Percentiles rank a stretch among this genome's conserved stretches.
Evolutionary conservation across 2,888 invertebrate species (phyloP).

Genomic region (Drosophila sordidapex): DNA sequence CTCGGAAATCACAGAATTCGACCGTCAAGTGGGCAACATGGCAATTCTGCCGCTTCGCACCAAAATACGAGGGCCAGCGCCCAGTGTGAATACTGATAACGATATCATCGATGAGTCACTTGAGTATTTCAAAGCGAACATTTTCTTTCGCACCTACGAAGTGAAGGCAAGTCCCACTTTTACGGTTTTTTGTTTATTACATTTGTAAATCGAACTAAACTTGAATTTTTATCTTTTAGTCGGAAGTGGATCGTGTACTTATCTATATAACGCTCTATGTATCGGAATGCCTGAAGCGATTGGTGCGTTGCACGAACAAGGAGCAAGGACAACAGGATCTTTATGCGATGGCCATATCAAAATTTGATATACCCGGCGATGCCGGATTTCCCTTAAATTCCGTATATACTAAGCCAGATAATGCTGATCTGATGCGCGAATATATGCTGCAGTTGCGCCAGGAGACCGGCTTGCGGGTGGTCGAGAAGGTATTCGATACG

Average conservation of each 20-base stretch:
- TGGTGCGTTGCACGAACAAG: constrained; percentile 96
- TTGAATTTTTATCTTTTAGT: constrained; percentile 86
- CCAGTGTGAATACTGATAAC: constrained; percentile 88
- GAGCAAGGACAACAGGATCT: constrained; percentile 97
- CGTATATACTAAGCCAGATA: constrained; percentile 95
- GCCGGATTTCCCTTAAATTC: constrained; percentile 97
- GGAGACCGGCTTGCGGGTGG: constrained; percentile 95
- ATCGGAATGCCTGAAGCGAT: constrained; percentile 97
- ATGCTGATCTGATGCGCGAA: constrained; percentile 95
- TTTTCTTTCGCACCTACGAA: constrained; percentile 99
- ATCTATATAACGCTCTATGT: constrained; percentile 99
- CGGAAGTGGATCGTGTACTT: constrained; percentile 97
- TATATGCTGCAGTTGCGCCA: constrained; percentile 97
- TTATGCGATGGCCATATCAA: constrained; percentile 96
- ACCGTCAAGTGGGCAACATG: constrained; percentile 94
- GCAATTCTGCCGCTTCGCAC: constrained; percentile 96
- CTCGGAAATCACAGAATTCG: constrained; percentile 92
- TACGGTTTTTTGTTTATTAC: background rate
- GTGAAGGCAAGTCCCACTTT: constrained; percentile 90
- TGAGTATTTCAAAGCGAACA: constrained; percentile 99
- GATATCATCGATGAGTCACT: constrained; percentile 99
- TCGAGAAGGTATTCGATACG: constrained; percentile 94
- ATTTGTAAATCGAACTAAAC: constrained; percentile 85
- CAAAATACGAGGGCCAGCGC: constrained; percentile 96
- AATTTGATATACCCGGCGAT: constrained; percentile 98